Percentiles rank a stretch among this genome's conserved stretches.
Evolutionary conservation across 2,113 vertebrate genomes (phyloP).

Genomic region (Monopterus albus): DNA sequence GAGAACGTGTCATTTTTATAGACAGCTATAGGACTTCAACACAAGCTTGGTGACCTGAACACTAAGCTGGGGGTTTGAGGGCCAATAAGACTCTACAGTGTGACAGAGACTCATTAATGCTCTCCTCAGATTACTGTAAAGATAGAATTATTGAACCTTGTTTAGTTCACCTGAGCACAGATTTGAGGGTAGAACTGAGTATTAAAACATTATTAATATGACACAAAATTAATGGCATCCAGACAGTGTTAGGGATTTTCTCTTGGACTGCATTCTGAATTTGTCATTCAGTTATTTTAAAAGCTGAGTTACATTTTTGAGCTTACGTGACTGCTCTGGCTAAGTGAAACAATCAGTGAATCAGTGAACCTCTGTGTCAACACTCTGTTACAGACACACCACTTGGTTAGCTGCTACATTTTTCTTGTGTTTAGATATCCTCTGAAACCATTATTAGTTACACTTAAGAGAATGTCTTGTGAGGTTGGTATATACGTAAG

Average conservation of each 20-base stretch:
- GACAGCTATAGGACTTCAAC: constrained; percentile 7
- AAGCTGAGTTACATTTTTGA: neutral
- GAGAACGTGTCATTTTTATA: constrained; percentile 14
- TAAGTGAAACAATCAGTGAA: neutral
- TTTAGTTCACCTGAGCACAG: neutral
- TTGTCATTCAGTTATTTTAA: neutral
- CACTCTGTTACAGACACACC: neutral
- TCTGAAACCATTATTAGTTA: neutral
- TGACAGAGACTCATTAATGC: neutral
- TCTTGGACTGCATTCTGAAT: neutral
- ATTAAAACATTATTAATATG: too few relatives aligned
- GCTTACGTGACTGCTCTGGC: neutral
- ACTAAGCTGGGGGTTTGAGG: neutral
- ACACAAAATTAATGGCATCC: too few relatives aligned
- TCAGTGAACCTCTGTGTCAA: neutral
- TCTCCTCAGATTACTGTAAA: neutral
- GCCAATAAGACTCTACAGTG: neutral
- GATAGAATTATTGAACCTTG: neutral
- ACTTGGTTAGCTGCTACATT: too few relatives aligned
- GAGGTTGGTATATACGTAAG: too few relatives aligned
- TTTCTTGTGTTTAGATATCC: neutral
- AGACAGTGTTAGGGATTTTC: neutral
- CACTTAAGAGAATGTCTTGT: too few relatives aligned
- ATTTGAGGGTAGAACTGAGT: too few relatives aligned
- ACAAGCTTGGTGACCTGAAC: neutral